These are phyloP conservation scores for Leptocoma aspasia DNA, from an alignment of 2,113 vertebrate species.

Conservation along the genomic window DNA sequence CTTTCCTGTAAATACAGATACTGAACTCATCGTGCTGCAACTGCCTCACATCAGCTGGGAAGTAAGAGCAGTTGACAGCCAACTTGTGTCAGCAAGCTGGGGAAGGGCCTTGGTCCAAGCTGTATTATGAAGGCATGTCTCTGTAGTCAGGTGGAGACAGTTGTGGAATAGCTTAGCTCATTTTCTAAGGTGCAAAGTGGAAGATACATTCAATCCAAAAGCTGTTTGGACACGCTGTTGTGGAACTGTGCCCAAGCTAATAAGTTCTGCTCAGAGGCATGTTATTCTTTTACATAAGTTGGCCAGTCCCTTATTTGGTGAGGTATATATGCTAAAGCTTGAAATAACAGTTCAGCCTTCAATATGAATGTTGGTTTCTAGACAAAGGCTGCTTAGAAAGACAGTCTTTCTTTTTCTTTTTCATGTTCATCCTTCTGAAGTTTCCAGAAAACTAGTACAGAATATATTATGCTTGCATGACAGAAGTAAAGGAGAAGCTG, in stretches of 20 bases:
- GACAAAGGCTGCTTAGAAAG: neutral
- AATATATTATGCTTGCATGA: neutral
- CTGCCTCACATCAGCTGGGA: neutral
- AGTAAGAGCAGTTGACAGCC: neutral
- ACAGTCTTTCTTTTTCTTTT: neutral
- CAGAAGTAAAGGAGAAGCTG: neutral
- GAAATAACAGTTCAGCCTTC: conserved; percentile 19
- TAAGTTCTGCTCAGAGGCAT: conserved; percentile 38
- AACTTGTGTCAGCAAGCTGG: conserved; percentile 15
- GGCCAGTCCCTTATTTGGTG: conserved; percentile 8
- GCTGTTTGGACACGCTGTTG: conserved; percentile 17
- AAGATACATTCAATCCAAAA: conserved; percentile 35
- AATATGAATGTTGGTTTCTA: neutral
- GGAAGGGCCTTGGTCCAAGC: conserved; percentile 18
- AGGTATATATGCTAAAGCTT: conserved; percentile 20
- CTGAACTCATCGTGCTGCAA: neutral
- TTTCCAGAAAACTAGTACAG: neutral
- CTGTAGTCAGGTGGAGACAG: conserved; percentile 26
- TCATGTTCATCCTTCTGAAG: neutral
- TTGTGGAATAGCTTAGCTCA: conserved; percentile 51
- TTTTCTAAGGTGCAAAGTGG: conserved; percentile 52
- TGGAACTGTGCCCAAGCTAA: conserved; percentile 45
- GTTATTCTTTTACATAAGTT: conserved; percentile 41
- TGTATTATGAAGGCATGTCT: conserved; percentile 22
- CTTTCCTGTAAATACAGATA: neutral